Conservation (phyloP, 2,113 vertebrate species). For the Myotis yumanensis region DNA sequence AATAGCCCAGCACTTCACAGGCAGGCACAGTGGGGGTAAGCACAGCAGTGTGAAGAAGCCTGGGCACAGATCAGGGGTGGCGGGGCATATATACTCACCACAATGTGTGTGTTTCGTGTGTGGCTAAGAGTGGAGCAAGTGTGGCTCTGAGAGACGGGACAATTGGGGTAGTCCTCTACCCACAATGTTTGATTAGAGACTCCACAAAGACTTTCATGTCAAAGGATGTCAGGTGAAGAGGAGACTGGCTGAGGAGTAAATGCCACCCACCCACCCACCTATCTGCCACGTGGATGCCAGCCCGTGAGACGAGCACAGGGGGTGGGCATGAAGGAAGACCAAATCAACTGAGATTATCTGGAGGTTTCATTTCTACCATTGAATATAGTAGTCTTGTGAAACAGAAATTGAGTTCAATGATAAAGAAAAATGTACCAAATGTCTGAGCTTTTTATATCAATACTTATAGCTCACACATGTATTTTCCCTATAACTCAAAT, state of each 20-base stretch:
- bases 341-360: not conserved
- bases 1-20: not conserved
- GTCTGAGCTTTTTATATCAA: not conserved
- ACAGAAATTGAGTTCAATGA: not conserved
- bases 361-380: not conserved
- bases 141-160: not conserved
- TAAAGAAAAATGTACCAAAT: not conserved
- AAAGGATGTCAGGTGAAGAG: not conserved
- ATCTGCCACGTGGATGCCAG: not conserved
- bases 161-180: not conserved
- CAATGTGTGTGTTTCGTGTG: not conserved
- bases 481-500: constrained; percentile 31
- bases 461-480: not conserved
- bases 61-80: not conserved
- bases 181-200: not conserved
- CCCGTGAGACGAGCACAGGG: not conserved
- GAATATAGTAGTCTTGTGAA: not conserved
- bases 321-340: not conserved
- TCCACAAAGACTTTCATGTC: not conserved
- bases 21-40: not conserved
- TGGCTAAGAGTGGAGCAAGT: not conserved
- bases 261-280: not conserved
- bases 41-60: not conserved
- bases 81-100: not conserved
- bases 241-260: not conserved